Base-by-base conservation (phyloP, 2,113 vertebrate species). In the Brachyistius frenatus region DNA sequence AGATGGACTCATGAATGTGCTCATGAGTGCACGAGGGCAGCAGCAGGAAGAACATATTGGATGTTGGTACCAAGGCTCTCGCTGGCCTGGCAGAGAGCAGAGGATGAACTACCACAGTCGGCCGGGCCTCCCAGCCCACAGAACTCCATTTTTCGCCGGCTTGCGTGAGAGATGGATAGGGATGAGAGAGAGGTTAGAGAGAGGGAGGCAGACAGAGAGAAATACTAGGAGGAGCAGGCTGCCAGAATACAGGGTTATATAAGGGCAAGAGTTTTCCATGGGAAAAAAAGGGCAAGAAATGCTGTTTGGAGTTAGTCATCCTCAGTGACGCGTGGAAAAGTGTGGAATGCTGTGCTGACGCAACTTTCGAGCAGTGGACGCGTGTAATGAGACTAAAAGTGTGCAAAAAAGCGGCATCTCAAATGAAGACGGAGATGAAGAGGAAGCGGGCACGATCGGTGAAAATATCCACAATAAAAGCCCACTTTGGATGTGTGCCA, bases 251-350 rank as follows among this genome's bases (percentile, higher is more conserved):
- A 84, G 84, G 90, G 86, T 94, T 90, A 93, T 90, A 86, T 85
- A 84, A 92, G 90, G 92, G 91, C 89, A 92, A 66, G 83, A 80
- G 90, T 79, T 88, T 88, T 89, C 88, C 86, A 91, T 88, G 85
- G 88, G 55, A 47, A 56, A 89, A 87, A 81, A 83, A 76, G 86
- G 85, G 75, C 73, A 85, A 92, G 86, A 92, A 94, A 90, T 86
- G 74, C 72, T 91, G 86, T 85, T 91, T 91, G 84, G 89, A 87
- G 85, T 92, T 91, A 83, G 86, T 88, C 90, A 86, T 79, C 78
- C 76, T 39, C 61, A 55, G 90, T 88, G 89, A 91, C 88, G 82
- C 63, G 76, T 81, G 89, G 86, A 93, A 92, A 90, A 90, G 87
- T 72, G 80, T 31, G 90, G 90, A 93, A 91, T 93, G 88, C 73